These are phyloP conservation scores for Machimus rusticus DNA, from an alignment of 2,888 invertebrate genomes.

Conservation along the genomic window DNA sequence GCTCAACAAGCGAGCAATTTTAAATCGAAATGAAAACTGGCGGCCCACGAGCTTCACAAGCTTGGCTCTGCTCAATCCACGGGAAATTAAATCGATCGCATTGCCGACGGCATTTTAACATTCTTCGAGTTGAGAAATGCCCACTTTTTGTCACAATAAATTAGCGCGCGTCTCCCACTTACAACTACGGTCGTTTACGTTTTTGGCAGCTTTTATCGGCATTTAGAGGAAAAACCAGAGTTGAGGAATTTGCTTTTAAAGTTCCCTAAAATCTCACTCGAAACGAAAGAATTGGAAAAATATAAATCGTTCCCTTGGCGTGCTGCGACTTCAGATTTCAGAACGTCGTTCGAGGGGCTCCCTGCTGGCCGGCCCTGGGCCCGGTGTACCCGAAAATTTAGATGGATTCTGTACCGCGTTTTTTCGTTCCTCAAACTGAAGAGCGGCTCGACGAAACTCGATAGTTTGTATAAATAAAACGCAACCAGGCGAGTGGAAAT, in stretches of 20 bases:
- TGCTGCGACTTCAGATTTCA: neutral
- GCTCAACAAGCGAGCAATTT: neutral
- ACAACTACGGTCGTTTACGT: neutral
- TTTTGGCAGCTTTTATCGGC: neutral
- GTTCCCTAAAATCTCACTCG: neutral
- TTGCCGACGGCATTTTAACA: neutral
- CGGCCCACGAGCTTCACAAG: neutral
- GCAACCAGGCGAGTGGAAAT: neutral
- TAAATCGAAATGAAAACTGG: neutral
- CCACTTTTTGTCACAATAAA: neutral
- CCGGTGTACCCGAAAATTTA: neutral
- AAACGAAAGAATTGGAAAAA: neutral
- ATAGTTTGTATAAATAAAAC: neutral
- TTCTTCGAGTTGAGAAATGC: neutral
- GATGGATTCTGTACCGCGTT: neutral
- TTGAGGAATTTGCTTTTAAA: neutral
- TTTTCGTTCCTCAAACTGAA: neutral
- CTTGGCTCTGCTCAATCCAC: neutral
- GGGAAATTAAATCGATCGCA: neutral
- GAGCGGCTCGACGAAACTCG: neutral
- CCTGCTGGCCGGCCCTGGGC: neutral
- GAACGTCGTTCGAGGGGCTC: neutral
- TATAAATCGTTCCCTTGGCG: neutral
- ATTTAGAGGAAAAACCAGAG: neutral
- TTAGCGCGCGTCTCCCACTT: neutral